These are phyloP conservation scores for Helicoverpa assulta DNA, from an alignment of 2,888 invertebrate genomes.

Conservation along the genomic window DNA sequence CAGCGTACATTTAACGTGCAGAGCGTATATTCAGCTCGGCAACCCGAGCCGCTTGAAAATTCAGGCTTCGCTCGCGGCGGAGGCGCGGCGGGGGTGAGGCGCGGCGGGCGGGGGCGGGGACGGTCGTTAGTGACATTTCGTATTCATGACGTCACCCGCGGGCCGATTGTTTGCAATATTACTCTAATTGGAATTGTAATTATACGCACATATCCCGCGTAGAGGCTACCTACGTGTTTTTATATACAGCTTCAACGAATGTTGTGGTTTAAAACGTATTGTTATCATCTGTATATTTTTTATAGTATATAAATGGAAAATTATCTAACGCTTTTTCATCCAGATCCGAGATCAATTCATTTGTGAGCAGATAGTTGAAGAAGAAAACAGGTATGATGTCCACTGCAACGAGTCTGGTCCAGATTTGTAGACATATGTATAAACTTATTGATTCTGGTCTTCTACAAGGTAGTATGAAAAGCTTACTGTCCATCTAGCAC, in stretches of 20 bases:
- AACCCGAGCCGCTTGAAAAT: constrained; percentile 84
- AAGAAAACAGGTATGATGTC: too few relatives aligned
- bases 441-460: too few relatives aligned
- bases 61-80: constrained; percentile 78
- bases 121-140: constrained; percentile 90
- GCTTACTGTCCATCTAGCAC: too few relatives aligned
- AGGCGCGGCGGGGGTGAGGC: constrained; percentile 52
- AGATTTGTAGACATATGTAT: too few relatives aligned
- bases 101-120: constrained; percentile 62
- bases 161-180: constrained; percentile 90
- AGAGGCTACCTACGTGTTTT: constrained; percentile 73
- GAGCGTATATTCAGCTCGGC: constrained; percentile 70
- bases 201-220: constrained; percentile 83
- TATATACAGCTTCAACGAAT: constrained; percentile 61
- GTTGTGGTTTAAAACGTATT: constrained; percentile 8
- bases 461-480: too few relatives aligned
- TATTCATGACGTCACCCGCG: constrained; percentile 89
- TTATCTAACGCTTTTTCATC: too few relatives aligned
- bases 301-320: too few relatives aligned
- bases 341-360: too few relatives aligned
- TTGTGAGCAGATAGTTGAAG: too few relatives aligned
- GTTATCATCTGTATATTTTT: too few relatives aligned
- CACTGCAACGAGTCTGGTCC: too few relatives aligned
- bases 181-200: constrained; percentile 90
- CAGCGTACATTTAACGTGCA: constrained; percentile 65